These are phyloP conservation scores for Stenotaenia linearis DNA, from an alignment of 2,888 invertebrate species.

Conservation along the genomic window DNA sequence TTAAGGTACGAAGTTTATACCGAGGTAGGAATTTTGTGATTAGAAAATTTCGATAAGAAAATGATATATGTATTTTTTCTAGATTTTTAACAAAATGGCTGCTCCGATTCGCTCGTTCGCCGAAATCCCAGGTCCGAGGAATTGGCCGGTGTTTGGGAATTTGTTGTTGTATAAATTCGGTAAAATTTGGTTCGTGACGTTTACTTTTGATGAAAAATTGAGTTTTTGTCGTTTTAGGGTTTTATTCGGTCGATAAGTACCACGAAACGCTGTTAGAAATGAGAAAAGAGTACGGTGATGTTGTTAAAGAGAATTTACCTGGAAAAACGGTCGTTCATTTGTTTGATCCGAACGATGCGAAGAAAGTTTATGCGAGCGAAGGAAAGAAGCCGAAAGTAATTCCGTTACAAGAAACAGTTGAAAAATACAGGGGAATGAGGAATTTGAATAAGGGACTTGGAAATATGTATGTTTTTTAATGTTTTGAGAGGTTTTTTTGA, in stretches of 20 bases:
- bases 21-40: too few relatives aligned
- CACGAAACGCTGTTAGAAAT: not conserved
- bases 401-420: slow-evolving; percentile 52
- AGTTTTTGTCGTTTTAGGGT: slow-evolving; percentile 33
- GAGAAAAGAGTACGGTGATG: slow-evolving; percentile 48
- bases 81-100: not conserved
- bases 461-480: slow-evolving; percentile 48
- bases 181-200: slow-evolving; percentile 31
- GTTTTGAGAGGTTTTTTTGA: not conserved
- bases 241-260: slow-evolving; percentile 13
- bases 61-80: not conserved
- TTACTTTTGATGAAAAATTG: not conserved
- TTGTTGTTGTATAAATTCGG: slow-evolving; percentile 41
- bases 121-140: slow-evolving; percentile 44
- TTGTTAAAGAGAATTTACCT: slow-evolving; percentile 51
- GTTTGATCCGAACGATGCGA: slow-evolving; percentile 53
- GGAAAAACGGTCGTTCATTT: slow-evolving; percentile 50
- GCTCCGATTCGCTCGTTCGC: slow-evolving; percentile 39
- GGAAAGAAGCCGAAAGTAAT: slow-evolving; percentile 52
- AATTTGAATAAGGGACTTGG: slow-evolving; percentile 53
- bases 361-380: slow-evolving; percentile 49
- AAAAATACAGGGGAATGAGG: slow-evolving; percentile 50
- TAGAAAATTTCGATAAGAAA: not conserved
- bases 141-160: slow-evolving; percentile 44
- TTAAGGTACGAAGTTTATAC: not conserved